Evolutionary conservation across 1,140 invertebrate species (phyloP), one percentile per base, ranked within the genome.

Genomic region (Philotrypesis tridentata): DNA sequence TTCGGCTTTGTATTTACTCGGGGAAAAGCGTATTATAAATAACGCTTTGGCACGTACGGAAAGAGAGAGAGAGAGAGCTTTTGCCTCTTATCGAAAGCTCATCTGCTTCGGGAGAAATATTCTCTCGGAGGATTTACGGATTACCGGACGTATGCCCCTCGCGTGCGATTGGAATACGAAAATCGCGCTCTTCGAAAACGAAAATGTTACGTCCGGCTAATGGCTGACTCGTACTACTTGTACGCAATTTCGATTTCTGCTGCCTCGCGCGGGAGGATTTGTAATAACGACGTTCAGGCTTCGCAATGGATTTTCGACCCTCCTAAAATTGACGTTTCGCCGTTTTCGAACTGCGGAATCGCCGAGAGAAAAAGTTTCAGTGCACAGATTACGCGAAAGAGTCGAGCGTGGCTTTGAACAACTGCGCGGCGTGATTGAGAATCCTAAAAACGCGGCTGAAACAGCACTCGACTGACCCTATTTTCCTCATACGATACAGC

Each of bases 1-100:
- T 86, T 85, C 84, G 61, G 82, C 75, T 33, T 70, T 17, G 67
- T 31, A 70, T 70, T 70, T 70, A 70, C 25, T 33, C 27, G 1
- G 67, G 6, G 29, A n/a, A 37, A 65, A 70, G 27, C 67, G 33
- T 70, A 33, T 70, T 70, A 70, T 70, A 70, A 70, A 33, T 70
- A 70, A 31, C 67, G 67, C 67, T 70, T 70, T 7, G 17, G 27
- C 48, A 55, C 33, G 37, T 27, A 21, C 67, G 67, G 5, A n/a
- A n/a, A n/a, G n/a, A n/a, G n/a, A n/a, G n/a, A n/a, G n/a, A n/a
- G n/a, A 60, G 65, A 68, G 27, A 71, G 17, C n/a, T 29, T 37
- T 37, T 12, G 12, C 25, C 31, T 33, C 27, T 65, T 65, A 29
- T 29, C 25, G 63, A 12, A 60, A 27, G 9, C 63, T 29, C 63